Conservation (phyloP, 2,113 vertebrate genomes). For the Chaetura pelagica region DNA sequence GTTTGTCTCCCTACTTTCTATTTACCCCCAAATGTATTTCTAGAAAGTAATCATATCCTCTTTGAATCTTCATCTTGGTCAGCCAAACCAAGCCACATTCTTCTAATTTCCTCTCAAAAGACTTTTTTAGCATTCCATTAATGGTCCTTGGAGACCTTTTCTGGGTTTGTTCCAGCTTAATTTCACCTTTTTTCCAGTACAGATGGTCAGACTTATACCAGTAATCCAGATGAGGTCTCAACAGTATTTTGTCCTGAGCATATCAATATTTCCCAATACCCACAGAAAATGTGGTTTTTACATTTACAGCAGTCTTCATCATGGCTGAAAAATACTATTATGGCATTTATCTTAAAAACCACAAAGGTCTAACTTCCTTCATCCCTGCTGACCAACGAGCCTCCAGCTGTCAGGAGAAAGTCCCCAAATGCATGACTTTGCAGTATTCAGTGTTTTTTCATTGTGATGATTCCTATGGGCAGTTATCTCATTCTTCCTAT, state of each 20-base stretch:
- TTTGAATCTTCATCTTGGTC: neutral
- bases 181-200: neutral
- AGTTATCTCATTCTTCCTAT: neutral
- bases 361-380: neutral
- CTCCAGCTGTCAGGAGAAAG: neutral
- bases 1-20: neutral
- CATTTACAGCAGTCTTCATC: neutral
- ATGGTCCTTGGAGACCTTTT: neutral
- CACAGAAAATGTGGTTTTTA: neutral
- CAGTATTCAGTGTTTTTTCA: neutral
- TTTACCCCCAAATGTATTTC: slow-evolving; percentile 12
- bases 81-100: neutral
- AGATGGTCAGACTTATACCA: neutral
- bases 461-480: neutral
- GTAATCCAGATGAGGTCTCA: neutral
- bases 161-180: neutral
- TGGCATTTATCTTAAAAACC: neutral
- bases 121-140: neutral
- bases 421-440: neutral
- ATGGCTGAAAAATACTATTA: neutral
- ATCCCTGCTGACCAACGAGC: neutral
- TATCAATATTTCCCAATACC: neutral
- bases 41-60: neutral
- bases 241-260: neutral
- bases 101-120: neutral